Conservation (phyloP, 53 echinoderm and acorn worm genomes). For the Zoroaster sp. region DNA sequence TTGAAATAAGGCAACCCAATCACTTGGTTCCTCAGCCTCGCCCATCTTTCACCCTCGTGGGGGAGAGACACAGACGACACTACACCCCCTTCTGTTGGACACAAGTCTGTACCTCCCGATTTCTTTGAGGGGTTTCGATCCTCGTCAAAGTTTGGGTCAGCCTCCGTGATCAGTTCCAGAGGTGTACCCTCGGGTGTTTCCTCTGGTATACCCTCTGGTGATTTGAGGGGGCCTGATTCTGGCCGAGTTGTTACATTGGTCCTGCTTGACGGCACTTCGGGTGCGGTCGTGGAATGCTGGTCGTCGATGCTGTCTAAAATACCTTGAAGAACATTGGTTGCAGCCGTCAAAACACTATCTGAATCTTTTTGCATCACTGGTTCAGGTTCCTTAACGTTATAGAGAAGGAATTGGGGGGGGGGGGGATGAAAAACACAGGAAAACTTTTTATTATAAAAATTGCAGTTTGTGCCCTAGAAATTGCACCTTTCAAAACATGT, state of each 20-base stretch:
- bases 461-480: no score
- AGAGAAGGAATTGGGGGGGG: no score
- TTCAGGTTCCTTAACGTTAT: background rate
- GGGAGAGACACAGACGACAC: conserved; percentile 7
- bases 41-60: conserved; percentile 25
- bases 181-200: background rate
- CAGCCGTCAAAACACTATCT: background rate
- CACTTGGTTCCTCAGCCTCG: conserved; percentile 9
- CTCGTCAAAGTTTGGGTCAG: background rate
- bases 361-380: background rate
- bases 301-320: conserved; percentile 1
- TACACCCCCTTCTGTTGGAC: background rate
- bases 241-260: background rate
- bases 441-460: no score
- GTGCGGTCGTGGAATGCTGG: background rate
- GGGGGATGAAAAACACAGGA: background rate
- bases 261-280: background rate
- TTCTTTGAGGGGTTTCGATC: background rate
- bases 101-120: background rate
- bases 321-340: conserved; percentile 3
- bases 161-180: background rate
- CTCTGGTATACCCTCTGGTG: background rate
- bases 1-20: background rate
- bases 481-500: no score
- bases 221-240: background rate